phyloP scores from a whole-genome alignment of 1,140 invertebrate genomes.

The Diabrotica virgifera region DNA sequence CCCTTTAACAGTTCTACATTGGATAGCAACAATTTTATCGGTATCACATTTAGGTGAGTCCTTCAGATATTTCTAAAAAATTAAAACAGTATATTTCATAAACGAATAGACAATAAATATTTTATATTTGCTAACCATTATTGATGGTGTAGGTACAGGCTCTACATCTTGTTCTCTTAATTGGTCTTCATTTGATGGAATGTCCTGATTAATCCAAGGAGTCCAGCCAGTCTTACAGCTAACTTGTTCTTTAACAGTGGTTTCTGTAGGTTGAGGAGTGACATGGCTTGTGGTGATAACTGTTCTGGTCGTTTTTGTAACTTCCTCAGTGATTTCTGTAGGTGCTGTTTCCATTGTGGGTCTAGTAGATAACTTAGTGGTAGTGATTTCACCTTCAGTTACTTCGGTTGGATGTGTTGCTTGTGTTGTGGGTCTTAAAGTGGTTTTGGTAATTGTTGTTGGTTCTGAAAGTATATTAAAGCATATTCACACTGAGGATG shows the following conservation, averaged over 20 bases:
- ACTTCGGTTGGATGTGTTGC: not conserved
- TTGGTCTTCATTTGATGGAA: conserved; percentile 37
- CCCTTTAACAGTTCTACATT: conserved; percentile 63
- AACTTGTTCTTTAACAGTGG: too few relatives aligned
- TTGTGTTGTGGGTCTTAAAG: too few relatives aligned
- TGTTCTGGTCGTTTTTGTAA: not conserved
- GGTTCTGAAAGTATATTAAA: too few relatives aligned
- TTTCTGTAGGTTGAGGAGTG: too few relatives aligned
- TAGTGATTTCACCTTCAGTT: not conserved
- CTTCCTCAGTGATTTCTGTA: not conserved
- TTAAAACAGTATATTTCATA: too few relatives aligned
- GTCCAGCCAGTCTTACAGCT: conserved; percentile 69
- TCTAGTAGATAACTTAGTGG: not conserved
- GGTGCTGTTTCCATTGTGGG: not conserved
- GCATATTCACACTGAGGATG: too few relatives aligned
- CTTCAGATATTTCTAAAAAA: conserved; percentile 40
- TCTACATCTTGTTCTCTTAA: conserved; percentile 55
- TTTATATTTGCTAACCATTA: conserved; percentile 48
- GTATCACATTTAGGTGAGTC: conserved; percentile 53
- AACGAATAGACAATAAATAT: too few relatives aligned
- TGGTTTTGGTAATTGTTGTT: too few relatives aligned
- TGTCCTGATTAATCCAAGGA: conserved; percentile 67
- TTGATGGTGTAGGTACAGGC: conserved; percentile 54
- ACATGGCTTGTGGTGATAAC: not conserved
- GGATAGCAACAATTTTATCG: conserved; percentile 66